Evolutionary conservation across 35 echinoderm and acorn worm genomes (phyloP), one percentile per base, ranked within the genome.

Genomic region (Amphiura filiformis): DNA sequence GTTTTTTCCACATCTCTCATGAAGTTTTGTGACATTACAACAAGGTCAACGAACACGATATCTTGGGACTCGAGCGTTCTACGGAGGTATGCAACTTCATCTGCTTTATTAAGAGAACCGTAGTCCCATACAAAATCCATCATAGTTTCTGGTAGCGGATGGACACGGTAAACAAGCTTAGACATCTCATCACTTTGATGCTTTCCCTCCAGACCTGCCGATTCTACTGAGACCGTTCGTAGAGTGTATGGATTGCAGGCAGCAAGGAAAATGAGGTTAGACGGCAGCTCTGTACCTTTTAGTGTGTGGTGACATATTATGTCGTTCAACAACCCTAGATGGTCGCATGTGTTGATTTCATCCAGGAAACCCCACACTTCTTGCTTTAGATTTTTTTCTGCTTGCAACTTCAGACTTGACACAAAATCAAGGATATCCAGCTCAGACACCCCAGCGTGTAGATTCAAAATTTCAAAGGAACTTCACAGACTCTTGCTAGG

Each of bases 261-360:
- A 39, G 85, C 85, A 40, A 87, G 31, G 35, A 87, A 78, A 18
- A 78, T 38, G 32, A 87, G 36, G 32, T 87, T 87, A 36, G 36
- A 0, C 2, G 85, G 76, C 34, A 87, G 40, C 3, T 26, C 34
- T 39, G 77, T 32, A 18, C 85, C 85, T 38, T 38, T 65, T n/a
- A 32, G 78, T 15, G 13, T 41, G 18, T 87, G 85, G 38, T 78
- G 85, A 39, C 85, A 87, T 23, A 87, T 77, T 22, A 87, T 34
- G 26, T 87, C 85, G 78, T 75, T 87, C 36, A 87, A 32, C 20
- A 87, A 22, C 5, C 85, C 85, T 4, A 87, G 75, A 39, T 87
- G 85, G 41, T 87, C 85, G 39, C 85, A 87, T n/a, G 85, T 87
- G 26, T 87, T 87, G 15, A 87, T 87, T 49, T 87, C 85, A 87